These are phyloP conservation scores for Characodon lateralis DNA, from an alignment of 2,797 vertebrate species.

Conservation along the genomic window DNA sequence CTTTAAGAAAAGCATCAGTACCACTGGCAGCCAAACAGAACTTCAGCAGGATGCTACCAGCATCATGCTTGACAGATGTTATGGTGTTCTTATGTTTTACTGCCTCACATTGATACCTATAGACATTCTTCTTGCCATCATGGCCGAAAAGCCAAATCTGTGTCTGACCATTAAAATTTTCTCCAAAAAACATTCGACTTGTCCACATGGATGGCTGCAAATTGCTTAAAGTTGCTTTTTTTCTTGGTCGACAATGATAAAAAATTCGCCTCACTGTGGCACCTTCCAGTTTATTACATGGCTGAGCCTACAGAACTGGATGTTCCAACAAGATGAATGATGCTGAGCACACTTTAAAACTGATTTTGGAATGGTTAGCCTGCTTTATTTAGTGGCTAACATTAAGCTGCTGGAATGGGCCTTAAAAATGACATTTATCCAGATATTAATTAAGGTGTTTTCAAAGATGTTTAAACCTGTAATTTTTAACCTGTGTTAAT, in stretches of 20 bases:
- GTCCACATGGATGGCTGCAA: too few species aligned
- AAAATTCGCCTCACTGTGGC: background rate
- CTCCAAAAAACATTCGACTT: too few species aligned
- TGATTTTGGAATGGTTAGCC: background rate
- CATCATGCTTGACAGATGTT: too few species aligned
- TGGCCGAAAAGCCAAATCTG: too few species aligned
- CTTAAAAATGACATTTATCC: background rate
- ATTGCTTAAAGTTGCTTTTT: too few species aligned
- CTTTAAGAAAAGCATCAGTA: background rate
- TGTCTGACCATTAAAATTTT: too few species aligned
- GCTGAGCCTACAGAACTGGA: background rate
- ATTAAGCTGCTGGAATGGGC: background rate
- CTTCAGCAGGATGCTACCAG: too few species aligned
- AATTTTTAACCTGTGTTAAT: background rate
- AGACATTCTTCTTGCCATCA: too few species aligned
- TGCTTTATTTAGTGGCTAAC: background rate
- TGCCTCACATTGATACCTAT: too few species aligned
- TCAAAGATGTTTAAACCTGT: background rate
- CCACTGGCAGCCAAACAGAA: background rate
- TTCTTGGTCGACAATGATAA: too few species aligned
- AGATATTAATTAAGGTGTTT: background rate
- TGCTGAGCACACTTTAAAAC: background rate
- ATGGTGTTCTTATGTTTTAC: too few species aligned
- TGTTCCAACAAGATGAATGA: background rate
- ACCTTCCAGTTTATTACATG: background rate